Percentiles rank a stretch among this genome's conserved stretches.
phyloP scores from a whole-genome alignment of 1,140 invertebrate species.

The Pseudomyrmex concolor region DNA sequence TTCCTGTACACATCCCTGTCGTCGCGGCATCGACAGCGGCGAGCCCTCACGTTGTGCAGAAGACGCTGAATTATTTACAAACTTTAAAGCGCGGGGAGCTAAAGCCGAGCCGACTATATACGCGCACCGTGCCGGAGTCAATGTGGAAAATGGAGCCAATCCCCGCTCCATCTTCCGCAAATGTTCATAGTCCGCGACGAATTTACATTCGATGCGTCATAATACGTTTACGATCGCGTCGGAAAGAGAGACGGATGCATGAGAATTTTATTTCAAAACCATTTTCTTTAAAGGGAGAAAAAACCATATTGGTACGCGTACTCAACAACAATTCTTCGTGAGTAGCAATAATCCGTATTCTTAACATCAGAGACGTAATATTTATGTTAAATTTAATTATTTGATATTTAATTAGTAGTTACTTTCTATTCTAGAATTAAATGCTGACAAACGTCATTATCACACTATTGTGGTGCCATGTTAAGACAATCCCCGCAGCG shows the following conservation, averaged over 20 bases:
- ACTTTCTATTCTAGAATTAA: background rate
- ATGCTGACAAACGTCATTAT: background rate
- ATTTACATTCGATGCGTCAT: conserved; percentile 24
- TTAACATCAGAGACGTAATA: too few species aligned
- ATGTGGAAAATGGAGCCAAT: conserved; percentile 13
- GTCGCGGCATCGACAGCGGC: conserved; percentile 34
- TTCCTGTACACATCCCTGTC: conserved; percentile 18
- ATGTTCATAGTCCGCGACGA: conserved; percentile 33
- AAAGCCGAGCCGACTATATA: conserved; percentile 10
- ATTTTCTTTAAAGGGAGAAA: background rate
- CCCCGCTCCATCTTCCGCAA: conserved; percentile 18
- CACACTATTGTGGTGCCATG: background rate
- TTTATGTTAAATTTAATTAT: too few species aligned
- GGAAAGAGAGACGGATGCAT: background rate
- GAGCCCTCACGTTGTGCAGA: conserved; percentile 55
- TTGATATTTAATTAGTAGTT: too few species aligned
- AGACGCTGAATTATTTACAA: conserved; percentile 75
- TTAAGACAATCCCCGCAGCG: conserved; percentile 16
- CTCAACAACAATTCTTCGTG: too few species aligned
- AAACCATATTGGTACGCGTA: too few species aligned
- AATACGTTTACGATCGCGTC: conserved; percentile 17
- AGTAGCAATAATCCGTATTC: too few species aligned
- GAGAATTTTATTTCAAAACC: background rate
- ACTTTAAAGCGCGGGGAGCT: conserved; percentile 45
- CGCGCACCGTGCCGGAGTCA: background rate